Evolutionary conservation across 2,113 vertebrate genomes (phyloP).

Genomic region (Myiozetetes cayanensis): DNA sequence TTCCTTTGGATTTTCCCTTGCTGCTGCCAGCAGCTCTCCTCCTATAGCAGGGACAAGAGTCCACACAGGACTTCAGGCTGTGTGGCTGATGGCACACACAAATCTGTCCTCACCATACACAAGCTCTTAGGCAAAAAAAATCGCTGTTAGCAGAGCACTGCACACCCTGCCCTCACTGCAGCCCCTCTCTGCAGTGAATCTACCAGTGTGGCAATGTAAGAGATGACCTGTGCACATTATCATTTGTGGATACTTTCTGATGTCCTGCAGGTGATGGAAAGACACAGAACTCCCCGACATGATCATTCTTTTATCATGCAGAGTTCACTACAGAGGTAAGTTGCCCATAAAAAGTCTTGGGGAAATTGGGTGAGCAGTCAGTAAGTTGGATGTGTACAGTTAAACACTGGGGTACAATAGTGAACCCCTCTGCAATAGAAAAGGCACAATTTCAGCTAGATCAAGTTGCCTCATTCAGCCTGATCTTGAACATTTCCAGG

Average conservation of each 20-base stretch:
- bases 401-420: background rate
- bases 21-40: background rate
- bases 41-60: background rate
- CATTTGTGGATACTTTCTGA: background rate
- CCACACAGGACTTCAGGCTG: background rate
- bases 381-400: background rate
- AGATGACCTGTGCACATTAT: background rate
- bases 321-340: background rate
- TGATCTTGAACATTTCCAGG: background rate
- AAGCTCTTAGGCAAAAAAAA: background rate
- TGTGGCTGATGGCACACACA: background rate
- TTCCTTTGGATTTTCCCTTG: background rate
- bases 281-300: background rate
- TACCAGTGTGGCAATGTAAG: rapidly evolving
- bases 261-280: background rate
- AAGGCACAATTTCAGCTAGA: background rate
- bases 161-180: background rate
- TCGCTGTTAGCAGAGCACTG: background rate
- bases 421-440: background rate
- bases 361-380: background rate
- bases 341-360: background rate
- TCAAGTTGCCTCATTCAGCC: background rate
- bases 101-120: background rate
- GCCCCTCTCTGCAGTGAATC: too few relatives aligned
- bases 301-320: rapidly evolving